Evolutionary conservation across 2,797 vertebrate genomes (phyloP), one percentile per base, ranked within the genome.

Genomic region (Chelon auratus): DNA sequence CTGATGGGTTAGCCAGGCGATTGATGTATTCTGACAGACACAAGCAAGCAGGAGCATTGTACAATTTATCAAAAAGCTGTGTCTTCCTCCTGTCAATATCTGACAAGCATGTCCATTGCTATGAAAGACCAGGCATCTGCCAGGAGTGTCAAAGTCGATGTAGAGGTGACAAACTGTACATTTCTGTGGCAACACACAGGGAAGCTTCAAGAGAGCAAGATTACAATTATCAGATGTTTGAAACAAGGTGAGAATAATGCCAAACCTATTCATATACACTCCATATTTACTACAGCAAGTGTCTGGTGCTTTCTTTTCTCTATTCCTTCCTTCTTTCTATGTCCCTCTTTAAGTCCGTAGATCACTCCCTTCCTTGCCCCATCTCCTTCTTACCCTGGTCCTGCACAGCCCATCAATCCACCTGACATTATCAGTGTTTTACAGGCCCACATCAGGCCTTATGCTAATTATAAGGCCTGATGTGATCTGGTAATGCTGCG

Each of bases 1-100:
- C 88, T 90, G 91, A 91, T 83, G 89, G 87, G 85, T 89, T 92
- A 90, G 81, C 86, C 83, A 83, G 89, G 88, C 81, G 71, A 86
- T 80, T 92, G 92, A 93, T 93, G 87, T 83, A 90, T 89, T 90
- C 92, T 93, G 93, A 94, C 91, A 93, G 89, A 87, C 72, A 74
- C 68, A 59, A 78, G 80, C 72, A 36, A 74, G 82, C 72, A 73
- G 79, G 75, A 89, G 72, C 77, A 81, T 75, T 66, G 78, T 86
- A 87, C 77, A 86, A 90, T 94, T 93, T 85, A 93, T 94, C 89
- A 87, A 90, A 90, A 90, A 81, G 75, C 78, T 63, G 45, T 75
- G 81, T 90, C 83, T 93, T 84, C 65, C 70, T 73, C 64, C 74
- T 86, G 84, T 89, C 88, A 84, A 93, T 91, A 92, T 71, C 62